A percentile compares a stretch with the other conserved stretches of the same genome.
Evolutionary conservation across 1,140 invertebrate species (phyloP).

Genomic region (Papilio helenus): DNA sequence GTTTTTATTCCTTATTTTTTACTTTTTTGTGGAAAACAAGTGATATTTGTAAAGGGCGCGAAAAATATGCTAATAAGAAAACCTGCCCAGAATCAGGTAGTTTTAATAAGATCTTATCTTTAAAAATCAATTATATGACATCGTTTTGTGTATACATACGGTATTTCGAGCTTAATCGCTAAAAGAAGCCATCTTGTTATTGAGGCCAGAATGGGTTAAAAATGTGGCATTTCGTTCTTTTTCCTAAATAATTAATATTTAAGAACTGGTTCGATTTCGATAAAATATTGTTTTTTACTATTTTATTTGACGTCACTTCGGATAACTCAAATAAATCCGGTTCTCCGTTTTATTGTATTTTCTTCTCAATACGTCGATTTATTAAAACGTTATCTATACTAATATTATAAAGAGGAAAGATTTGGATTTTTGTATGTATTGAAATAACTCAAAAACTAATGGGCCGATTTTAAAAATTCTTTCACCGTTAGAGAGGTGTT

Average conservation of each 20-base stretch:
- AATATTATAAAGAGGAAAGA: no score
- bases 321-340: neutral
- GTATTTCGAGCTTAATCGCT: constrained; percentile 11
- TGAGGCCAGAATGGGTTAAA: constrained; percentile 30
- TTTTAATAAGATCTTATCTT: constrained; percentile 15
- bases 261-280: constrained; percentile 18
- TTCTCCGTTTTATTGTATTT: constrained; percentile 12
- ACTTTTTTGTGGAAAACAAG: neutral
- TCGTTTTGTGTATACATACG: neutral
- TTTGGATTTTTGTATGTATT: no score
- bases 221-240: constrained; percentile 24
- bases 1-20: neutral
- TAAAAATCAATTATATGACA: constrained; percentile 15
- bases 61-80: constrained; percentile 19
- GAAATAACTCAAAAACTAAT: no score
- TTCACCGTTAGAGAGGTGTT: no score
- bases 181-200: constrained; percentile 29
- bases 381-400: neutral
- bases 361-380: neutral
- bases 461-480: no score
- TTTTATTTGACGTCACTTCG: neutral
- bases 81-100: neutral
- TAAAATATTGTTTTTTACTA: neutral
- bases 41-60: constrained; percentile 28
- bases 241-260: neutral